These are phyloP conservation scores for Nothoprocta perdicaria DNA, from an alignment of 2,113 vertebrate genomes.

Conservation along the genomic window DNA sequence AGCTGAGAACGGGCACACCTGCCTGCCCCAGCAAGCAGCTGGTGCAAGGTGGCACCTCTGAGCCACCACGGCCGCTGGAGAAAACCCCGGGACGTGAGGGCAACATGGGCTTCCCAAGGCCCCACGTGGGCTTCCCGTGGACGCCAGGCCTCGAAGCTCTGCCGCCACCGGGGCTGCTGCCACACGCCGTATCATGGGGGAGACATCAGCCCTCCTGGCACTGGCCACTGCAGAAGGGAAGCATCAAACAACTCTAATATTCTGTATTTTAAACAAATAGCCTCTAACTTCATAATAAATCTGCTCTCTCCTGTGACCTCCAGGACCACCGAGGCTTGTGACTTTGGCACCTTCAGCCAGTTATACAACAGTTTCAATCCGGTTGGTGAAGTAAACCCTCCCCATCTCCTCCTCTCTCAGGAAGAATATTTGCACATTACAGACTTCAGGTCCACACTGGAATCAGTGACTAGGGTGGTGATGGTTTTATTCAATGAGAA, in stretches of 20 bases:
- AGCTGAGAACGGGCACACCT: not conserved
- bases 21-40: not conserved
- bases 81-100: not conserved
- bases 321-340: not conserved
- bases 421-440: not conserved
- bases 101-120: not conserved
- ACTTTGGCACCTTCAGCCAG: not conserved
- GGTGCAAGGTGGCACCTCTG: not conserved
- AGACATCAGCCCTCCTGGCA: not conserved
- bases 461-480: not conserved
- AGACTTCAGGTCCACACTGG: not conserved
- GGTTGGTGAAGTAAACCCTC: not conserved
- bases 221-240: not conserved
- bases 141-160: rapidly evolving
- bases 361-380: not conserved
- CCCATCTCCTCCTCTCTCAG: not conserved
- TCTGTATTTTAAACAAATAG: not conserved
- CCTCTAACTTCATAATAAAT: not conserved
- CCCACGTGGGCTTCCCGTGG: not conserved
- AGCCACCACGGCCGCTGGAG: not conserved
- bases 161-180: not conserved
- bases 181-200: not conserved
- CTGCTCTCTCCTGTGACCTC: not conserved
- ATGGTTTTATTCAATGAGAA: not conserved
- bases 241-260: not conserved